phyloP scores from a whole-genome alignment of 1,140 invertebrate species.

The Drosophila pruinosa region DNA sequence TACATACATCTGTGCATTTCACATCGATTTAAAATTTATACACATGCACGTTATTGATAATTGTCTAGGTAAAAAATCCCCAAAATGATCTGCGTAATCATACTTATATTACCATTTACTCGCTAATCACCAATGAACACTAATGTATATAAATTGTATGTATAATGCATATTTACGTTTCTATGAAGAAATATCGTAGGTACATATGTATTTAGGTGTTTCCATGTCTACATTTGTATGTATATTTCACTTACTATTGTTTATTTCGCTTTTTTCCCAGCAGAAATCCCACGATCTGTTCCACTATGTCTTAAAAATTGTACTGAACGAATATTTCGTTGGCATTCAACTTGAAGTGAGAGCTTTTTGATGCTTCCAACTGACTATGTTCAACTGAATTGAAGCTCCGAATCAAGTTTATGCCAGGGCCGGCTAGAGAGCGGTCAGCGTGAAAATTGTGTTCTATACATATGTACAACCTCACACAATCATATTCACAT shows the following conservation, averaged over 20 bases:
- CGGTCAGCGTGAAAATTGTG: conserved; percentile 12
- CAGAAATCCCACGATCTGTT: conserved; percentile 1
- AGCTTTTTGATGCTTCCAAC: conserved; percentile 16
- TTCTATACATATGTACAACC: background rate
- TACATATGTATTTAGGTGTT: background rate
- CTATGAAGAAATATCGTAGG: too few species aligned
- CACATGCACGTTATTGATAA: background rate
- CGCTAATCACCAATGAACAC: conserved; percentile 1
- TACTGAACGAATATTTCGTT: conserved; percentile 13
- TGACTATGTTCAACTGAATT: conserved; percentile 8
- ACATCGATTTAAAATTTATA: background rate
- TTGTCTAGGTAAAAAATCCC: background rate
- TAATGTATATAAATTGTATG: background rate
- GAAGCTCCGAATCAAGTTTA: conserved; percentile 18
- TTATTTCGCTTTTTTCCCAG: background rate
- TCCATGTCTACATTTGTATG: background rate
- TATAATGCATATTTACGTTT: too few species aligned
- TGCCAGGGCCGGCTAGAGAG: conserved; percentile 8
- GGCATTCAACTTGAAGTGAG: conserved; percentile 11
- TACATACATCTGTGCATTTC: background rate
- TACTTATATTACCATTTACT: background rate
- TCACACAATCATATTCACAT: background rate
- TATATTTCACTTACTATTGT: conserved; percentile 14
- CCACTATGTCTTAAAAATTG: background rate
- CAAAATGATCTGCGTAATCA: conserved; percentile 1